Conservation (phyloP, 2,797 vertebrate species). For the Loris lydekkerianus region DNA sequence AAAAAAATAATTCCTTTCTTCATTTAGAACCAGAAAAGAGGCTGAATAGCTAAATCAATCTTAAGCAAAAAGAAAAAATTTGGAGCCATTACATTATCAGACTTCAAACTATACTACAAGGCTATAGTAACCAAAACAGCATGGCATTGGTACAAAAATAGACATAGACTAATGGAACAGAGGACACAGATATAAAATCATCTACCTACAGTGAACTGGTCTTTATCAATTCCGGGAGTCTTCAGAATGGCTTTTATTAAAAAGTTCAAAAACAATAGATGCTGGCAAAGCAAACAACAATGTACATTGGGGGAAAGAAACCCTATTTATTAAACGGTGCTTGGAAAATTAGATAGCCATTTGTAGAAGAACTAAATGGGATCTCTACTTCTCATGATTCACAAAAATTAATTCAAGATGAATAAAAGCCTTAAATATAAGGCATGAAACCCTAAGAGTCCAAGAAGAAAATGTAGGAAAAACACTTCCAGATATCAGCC, state of each 20-base stretch:
- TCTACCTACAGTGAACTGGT: neutral
- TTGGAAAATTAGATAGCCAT: neutral
- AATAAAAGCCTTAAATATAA: neutral
- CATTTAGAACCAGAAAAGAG: neutral
- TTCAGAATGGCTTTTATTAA: too few species aligned
- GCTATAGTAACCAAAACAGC: neutral
- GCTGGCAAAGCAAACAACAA: neutral
- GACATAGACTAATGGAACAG: neutral
- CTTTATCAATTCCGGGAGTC: neutral
- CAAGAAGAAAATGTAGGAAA: neutral
- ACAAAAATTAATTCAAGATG: neutral
- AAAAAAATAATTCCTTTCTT: neutral
- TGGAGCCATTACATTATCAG: neutral
- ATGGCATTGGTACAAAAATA: neutral
- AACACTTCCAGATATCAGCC: neutral
- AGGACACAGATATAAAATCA: neutral
- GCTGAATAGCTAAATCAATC: neutral
- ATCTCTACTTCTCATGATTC: neutral
- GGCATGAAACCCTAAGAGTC: neutral
- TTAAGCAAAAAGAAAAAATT: neutral
- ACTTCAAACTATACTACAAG: neutral
- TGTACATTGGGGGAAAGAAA: neutral
- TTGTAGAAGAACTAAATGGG: neutral
- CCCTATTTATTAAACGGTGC: neutral
- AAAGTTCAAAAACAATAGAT: too few species aligned